Evolutionary conservation across 2,797 vertebrate genomes (phyloP), one percentile per base, ranked within the genome.

Genomic region (Coreius guichenoti): DNA sequence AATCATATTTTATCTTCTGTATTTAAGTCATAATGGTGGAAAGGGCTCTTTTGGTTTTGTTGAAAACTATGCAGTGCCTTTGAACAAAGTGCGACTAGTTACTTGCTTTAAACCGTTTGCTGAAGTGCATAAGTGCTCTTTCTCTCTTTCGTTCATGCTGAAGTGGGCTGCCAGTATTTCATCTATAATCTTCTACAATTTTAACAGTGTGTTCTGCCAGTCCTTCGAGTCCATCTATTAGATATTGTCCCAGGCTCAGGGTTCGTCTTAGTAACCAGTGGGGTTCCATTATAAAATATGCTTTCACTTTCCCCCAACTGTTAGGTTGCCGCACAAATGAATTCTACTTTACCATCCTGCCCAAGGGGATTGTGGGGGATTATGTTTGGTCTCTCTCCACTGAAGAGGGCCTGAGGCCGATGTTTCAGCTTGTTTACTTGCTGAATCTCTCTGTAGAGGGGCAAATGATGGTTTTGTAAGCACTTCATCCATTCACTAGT

Each of bases 351-450:
- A 89, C 78, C 75, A 63, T 82, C 45, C 74, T 43, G 51, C 61
- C 76, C 85, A 72, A 63, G 69, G 78, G 86, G 47, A 75, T 75
- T 72, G 73, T 79, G 49, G 54, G 73, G 87, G 81, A 90, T 91
- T 80, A 87, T 73, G 70, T 80, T 85, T 68, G 72, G 70, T 58
- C 72, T 83, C 80, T 84, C 69, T 67, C 77, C 19, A n/a, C 5
- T 81, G 80, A 81, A 90, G 73, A 84, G 74, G 77, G 14, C 78
- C 81, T 82, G 76, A 87, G 87, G 81, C 82, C 77, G 82, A 74
- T 87, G 82, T 87, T 86, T 81, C 76, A 74, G 80, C 78, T 83
- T 86, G 87, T 88, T 86, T 87, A 80, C 86, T 83, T 49, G 83
- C 86, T 88, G 70, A 77, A 85, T 78, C 51, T 77, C 70, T 82